These are phyloP conservation scores for Stramonita haemastoma DNA, from an alignment of 2,888 invertebrate genomes.

Conservation along the genomic window DNA sequence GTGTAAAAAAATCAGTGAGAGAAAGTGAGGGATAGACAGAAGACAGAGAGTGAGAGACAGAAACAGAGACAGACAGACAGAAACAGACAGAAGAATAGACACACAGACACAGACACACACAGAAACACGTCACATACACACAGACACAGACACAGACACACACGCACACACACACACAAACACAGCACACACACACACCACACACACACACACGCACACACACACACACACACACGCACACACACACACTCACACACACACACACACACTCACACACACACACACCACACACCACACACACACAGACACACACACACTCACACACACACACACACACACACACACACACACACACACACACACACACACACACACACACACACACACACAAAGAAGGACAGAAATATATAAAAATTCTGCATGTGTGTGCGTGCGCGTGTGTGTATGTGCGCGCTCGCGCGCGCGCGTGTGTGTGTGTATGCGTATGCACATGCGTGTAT, in stretches of 20 bases:
- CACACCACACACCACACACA: not conserved
- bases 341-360: not conserved
- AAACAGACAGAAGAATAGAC: too few species aligned
- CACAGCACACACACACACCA: too few species aligned
- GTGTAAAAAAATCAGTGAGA: not conserved
- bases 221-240: not conserved
- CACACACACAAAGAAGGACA: not conserved
- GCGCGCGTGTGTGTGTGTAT: not conserved
- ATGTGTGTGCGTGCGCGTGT: too few species aligned
- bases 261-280: not conserved
- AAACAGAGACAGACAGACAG: not conserved
- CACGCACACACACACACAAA: too few species aligned
- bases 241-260: not conserved
- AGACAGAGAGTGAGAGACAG: not conserved
- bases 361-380: not conserved
- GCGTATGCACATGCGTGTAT: not conserved
- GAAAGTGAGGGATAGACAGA: not conserved
- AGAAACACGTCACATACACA: too few species aligned
- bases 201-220: not conserved
- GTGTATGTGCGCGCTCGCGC: too few species aligned
- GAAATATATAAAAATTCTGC: too few species aligned
- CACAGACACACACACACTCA: slow-evolving; percentile 7
- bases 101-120: too few species aligned
- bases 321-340: slow-evolving; percentile 4
- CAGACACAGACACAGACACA: too few species aligned